A percentile compares a stretch with the other conserved stretches of the same genome.
phyloP scores from a whole-genome alignment of 1,140 invertebrate species.

The Hycleus cichorii region DNA sequence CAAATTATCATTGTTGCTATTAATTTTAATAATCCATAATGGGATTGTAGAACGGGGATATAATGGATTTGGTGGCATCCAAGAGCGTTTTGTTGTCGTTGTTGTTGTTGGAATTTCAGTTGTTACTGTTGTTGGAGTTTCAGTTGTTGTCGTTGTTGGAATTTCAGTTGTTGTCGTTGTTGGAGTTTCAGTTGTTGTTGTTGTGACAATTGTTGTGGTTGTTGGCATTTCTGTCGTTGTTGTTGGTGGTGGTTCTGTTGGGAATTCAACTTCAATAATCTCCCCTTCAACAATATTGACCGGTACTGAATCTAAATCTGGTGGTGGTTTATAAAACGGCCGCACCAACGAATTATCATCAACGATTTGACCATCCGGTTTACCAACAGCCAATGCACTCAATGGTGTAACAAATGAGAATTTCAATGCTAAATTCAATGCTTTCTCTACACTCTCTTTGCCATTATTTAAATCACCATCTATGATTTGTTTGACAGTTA shows the following conservation, averaged over 20 bases:
- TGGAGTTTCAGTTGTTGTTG: not conserved
- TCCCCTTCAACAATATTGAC: not conserved
- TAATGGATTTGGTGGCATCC: not conserved
- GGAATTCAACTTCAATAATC: not conserved
- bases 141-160: not conserved
- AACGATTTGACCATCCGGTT: slow-evolving; percentile 42
- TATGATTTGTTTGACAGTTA: slow-evolving; percentile 50
- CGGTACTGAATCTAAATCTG: not conserved
- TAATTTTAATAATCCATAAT: not conserved
- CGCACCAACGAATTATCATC: not conserved
- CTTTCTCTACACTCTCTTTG: slow-evolving; percentile 32
- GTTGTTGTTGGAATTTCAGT: not conserved
- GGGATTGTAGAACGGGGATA: not conserved
- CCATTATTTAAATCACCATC: slow-evolving; percentile 44
- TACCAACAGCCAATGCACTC: slow-evolving; percentile 60
- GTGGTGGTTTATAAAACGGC: too few relatives aligned
- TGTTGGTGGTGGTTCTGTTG: not conserved
- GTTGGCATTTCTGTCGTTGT: not conserved
- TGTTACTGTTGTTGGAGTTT: not conserved
- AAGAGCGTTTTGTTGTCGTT: not conserved
- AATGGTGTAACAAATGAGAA: slow-evolving; percentile 59
- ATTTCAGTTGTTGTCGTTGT: not conserved
- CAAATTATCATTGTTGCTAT: not conserved
- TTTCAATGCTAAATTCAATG: slow-evolving; percentile 41
- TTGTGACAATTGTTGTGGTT: not conserved